phyloP scores from a whole-genome alignment of 1,140 invertebrate genomes.

The Steinernema khuongi region DNA sequence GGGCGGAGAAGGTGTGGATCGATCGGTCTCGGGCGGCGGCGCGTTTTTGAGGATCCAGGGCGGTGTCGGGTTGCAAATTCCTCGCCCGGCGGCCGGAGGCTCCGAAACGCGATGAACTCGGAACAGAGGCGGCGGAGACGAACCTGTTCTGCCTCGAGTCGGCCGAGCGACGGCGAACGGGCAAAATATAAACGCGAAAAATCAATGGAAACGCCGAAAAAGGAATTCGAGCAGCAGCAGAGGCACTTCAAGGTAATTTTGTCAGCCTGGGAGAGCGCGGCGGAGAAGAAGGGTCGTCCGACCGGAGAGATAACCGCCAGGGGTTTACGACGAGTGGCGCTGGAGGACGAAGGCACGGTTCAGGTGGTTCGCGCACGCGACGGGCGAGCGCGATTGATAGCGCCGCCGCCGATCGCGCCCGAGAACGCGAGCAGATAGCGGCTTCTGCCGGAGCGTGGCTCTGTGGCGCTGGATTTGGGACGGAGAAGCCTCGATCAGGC shows the following conservation, averaged over 20 bases:
- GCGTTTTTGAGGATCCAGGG: not conserved
- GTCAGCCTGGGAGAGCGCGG: not conserved
- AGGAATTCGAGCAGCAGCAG: slow-evolving; percentile 5
- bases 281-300: not conserved
- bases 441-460: too few species aligned
- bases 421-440: not conserved
- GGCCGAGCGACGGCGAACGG: not conserved
- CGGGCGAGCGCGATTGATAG: not conserved
- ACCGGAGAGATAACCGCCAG: not conserved
- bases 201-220: slow-evolving; percentile 11
- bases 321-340: not conserved
- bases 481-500: too few species aligned
- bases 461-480: too few species aligned
- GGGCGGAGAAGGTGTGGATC: not conserved
- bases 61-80: slow-evolving; percentile 14
- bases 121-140: not conserved
- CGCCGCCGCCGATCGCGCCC: not conserved
- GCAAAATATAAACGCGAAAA: slow-evolving; percentile 17
- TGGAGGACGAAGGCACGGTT: not conserved
- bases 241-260: slow-evolving; percentile 9
- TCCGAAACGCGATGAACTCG: not conserved
- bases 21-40: not conserved
- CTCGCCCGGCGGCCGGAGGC: not conserved
- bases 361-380: not conserved
- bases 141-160: slow-evolving; percentile 5